A percentile compares a stretch with the other conserved stretches of the same genome.
Conservation (phyloP, 1,140 invertebrate species). For the Linepithema humile region DNA sequence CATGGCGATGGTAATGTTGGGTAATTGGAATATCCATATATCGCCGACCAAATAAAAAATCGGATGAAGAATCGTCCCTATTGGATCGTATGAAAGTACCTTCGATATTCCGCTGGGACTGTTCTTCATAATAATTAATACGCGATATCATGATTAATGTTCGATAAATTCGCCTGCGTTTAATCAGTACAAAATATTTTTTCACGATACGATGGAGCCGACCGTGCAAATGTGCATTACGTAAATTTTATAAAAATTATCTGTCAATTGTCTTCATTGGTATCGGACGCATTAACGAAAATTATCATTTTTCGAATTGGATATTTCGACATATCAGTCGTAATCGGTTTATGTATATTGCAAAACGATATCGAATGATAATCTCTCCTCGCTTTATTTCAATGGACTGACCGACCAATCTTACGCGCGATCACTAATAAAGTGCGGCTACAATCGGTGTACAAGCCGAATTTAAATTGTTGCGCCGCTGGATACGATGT, state of each 20-base stretch:
- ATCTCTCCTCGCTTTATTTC: slow-evolving; percentile 3
- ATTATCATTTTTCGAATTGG: not conserved
- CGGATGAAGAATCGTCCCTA: not conserved
- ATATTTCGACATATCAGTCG: not conserved
- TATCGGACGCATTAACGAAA: not conserved
- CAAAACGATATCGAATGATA: not conserved
- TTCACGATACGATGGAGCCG: not conserved
- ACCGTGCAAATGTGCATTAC: not conserved
- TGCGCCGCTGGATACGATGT: not conserved
- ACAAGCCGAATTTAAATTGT: slow-evolving; percentile 31
- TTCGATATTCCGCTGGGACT: not conserved
- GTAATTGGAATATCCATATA: slow-evolving; percentile 37
- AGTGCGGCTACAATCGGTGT: not conserved
- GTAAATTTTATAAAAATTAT: not conserved
- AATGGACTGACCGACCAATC: slow-evolving; percentile 12
- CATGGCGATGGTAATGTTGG: slow-evolving; percentile 16
- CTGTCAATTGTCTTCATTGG: not conserved
- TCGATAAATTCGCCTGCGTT: not conserved
- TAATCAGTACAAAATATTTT: not conserved
- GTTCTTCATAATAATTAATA: not conserved
- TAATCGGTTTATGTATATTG: not conserved
- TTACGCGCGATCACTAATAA: slow-evolving; percentile 17
- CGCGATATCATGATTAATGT: not conserved
- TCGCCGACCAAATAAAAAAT: not conserved
- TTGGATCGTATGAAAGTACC: not conserved